Conservation (phyloP, 2,888 invertebrate species). For the Eupithecia subfuscata region DNA sequence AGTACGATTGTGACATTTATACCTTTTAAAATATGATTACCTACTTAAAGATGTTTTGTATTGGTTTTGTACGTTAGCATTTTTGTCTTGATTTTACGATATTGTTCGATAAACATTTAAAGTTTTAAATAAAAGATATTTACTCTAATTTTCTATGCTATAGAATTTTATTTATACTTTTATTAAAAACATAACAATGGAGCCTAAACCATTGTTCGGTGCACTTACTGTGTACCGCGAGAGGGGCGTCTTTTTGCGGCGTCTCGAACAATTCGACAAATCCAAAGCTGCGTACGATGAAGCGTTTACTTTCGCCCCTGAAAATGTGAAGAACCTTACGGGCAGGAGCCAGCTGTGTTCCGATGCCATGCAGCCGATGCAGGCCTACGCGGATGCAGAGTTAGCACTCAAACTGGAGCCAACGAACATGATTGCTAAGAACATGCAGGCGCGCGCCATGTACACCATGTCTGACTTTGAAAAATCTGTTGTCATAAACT, state of each 20-base stretch:
- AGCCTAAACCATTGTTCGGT: conserved; percentile 71
- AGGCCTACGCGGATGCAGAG: conserved; percentile 75
- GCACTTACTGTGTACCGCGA: conserved; percentile 76
- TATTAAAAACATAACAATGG: conserved; percentile 54
- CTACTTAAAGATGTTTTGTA: no score
- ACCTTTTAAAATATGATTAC: no score
- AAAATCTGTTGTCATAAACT: conserved; percentile 76
- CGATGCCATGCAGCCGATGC: conserved; percentile 73
- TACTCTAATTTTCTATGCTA: neutral
- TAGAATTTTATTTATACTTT: neutral
- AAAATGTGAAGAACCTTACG: conserved; percentile 70
- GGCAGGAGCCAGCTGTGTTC: conserved; percentile 77
- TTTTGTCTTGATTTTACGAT: neutral
- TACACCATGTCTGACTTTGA: conserved; percentile 80
- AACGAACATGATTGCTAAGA: conserved; percentile 71
- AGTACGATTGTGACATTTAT: no score
- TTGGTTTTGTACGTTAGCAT: neutral
- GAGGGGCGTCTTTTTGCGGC: conserved; percentile 71
- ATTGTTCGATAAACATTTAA: neutral
- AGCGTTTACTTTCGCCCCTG: conserved; percentile 64
- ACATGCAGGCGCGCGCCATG: conserved; percentile 77
- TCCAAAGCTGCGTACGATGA: conserved; percentile 76
- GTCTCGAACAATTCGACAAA: conserved; percentile 77
- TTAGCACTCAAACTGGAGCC: conserved; percentile 74
- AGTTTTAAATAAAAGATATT: neutral